phyloP scores from a whole-genome alignment of 1,140 invertebrate genomes.

The Oedothorax gibbosus region DNA sequence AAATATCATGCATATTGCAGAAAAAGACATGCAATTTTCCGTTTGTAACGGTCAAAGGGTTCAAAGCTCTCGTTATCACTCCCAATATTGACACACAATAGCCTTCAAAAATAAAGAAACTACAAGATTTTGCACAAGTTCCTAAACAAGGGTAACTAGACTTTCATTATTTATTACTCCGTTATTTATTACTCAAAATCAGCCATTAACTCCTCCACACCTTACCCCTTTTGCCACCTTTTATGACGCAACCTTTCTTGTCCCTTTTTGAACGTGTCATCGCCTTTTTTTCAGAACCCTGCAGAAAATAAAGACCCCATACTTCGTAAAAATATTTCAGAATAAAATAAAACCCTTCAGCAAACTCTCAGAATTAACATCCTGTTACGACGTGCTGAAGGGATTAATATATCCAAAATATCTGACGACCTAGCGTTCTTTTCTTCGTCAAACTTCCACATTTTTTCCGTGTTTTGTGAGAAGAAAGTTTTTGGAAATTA shows the following conservation, averaged over 20 bases:
- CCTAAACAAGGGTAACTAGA: no score
- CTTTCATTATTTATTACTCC: no score
- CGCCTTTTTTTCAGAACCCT: not conserved
- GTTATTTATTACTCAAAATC: not conserved
- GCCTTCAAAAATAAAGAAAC: no score
- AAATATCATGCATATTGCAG: no score
- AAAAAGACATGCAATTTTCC: no score
- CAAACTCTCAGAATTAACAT: slow-evolving; percentile 36
- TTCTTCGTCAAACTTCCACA: not conserved
- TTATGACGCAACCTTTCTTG: not conserved
- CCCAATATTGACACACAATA: no score
- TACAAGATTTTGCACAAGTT: no score
- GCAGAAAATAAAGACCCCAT: slow-evolving; percentile 15
- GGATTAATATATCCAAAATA: slow-evolving; percentile 39
- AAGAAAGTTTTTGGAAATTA: slow-evolving; percentile 26
- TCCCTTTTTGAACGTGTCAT: slow-evolving; percentile 16
- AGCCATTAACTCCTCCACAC: slow-evolving; percentile 7
- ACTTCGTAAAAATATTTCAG: slow-evolving; percentile 24
- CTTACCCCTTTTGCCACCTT: not conserved
- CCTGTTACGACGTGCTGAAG: slow-evolving; percentile 38
- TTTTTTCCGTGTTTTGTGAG: not conserved
- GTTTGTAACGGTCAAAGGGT: no score
- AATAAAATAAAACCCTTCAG: slow-evolving; percentile 6
- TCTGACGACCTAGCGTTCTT: slow-evolving; percentile 1
- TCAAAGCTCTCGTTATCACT: no score